Conservation (phyloP, 2,113 vertebrate species). For the Boulengeromyrus knoepffleri region DNA sequence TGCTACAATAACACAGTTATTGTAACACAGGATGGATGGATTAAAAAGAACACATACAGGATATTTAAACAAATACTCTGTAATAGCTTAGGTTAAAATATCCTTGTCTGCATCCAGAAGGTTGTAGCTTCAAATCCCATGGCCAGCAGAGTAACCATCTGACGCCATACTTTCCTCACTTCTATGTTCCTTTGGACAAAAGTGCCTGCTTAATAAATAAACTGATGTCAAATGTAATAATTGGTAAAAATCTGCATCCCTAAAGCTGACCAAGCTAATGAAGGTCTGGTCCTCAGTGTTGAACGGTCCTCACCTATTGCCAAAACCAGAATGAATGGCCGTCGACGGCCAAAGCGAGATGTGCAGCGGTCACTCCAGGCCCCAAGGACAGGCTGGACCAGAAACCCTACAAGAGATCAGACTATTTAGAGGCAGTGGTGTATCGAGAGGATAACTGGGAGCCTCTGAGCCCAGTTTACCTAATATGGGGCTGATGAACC, state of each 20-base stretch:
- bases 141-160: background rate
- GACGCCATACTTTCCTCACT: background rate
- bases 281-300: background rate
- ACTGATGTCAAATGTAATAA: background rate
- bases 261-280: background rate
- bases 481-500: slow-evolving; percentile 95
- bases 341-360: slow-evolving; percentile 84
- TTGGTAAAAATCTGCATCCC: background rate
- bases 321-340: slow-evolving; percentile 93
- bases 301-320: slow-evolving; percentile 70
- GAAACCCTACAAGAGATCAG: slow-evolving; percentile 70
- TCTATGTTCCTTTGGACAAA: background rate
- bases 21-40: background rate
- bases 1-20: background rate
- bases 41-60: background rate
- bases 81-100: background rate
- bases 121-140: background rate
- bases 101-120: background rate
- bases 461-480: slow-evolving; percentile 55
- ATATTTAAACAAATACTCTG: background rate
- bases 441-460: background rate
- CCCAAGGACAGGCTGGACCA: slow-evolving; percentile 87
- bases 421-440: background rate
- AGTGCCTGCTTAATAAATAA: background rate
- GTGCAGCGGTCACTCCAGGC: slow-evolving; percentile 95